Evolutionary conservation across 2,888 invertebrate species (phyloP).

Genomic region (Cancer borealis): DNA sequence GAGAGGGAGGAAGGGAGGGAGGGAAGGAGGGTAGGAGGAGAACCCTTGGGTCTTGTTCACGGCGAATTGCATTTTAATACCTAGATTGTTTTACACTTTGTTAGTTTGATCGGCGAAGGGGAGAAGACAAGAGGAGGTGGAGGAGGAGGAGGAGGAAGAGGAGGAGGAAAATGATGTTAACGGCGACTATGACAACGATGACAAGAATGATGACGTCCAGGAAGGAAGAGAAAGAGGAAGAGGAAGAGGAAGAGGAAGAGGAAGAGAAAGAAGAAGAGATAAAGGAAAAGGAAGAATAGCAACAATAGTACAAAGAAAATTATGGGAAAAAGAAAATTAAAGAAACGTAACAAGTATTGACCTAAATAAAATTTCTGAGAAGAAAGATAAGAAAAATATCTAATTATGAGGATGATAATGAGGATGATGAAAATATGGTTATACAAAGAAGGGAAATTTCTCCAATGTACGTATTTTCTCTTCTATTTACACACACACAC

Average conservation of each 20-base stretch:
- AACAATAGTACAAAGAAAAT: not conserved
- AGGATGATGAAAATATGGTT: not conserved
- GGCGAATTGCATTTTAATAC: slow-evolving; percentile 51
- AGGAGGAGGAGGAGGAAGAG: not conserved
- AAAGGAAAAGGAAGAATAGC: not conserved
- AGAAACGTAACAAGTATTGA: not conserved
- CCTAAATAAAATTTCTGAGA: not conserved
- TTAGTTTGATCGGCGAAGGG: slow-evolving; percentile 5
- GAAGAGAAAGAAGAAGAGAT: not conserved
- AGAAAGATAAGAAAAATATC: not conserved
- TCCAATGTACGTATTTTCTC: not conserved
- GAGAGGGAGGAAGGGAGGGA: slow-evolving; percentile 29
- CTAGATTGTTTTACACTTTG: slow-evolving; percentile 48
- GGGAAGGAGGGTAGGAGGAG: not conserved
- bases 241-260: not conserved
- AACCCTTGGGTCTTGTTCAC: slow-evolving; percentile 40
- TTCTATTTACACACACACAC: slow-evolving; percentile 38
- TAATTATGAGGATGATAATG: not conserved
- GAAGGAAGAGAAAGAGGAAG: no score
- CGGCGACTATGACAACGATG: not conserved
- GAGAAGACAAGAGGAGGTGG: not conserved
- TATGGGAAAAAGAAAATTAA: not conserved
- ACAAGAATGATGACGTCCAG: no score
- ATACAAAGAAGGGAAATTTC: not conserved
- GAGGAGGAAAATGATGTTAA: not conserved